A percentile compares a stretch with the other conserved stretches of the same genome.
Conservation (phyloP, 2,113 vertebrate species). For the Ursus arctos region DNA sequence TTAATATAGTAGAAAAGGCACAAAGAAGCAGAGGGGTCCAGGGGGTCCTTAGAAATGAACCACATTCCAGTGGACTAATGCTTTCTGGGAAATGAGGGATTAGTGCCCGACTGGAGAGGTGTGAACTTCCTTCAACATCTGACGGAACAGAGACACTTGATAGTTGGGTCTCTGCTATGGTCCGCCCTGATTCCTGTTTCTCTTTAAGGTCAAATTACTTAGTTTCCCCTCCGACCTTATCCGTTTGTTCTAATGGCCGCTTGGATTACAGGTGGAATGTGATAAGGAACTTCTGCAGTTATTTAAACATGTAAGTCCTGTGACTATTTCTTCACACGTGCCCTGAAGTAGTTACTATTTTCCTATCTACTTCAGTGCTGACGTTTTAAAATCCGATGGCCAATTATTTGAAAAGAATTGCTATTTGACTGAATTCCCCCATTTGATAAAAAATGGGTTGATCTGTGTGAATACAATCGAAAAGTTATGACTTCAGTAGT, state of each 20-base stretch:
- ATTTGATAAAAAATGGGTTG: slow-evolving; percentile 50
- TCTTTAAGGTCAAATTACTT: slow-evolving; percentile 13
- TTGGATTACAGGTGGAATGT: neutral
- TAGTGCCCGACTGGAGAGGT: neutral
- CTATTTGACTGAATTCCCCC: neutral
- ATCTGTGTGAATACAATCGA: slow-evolving; percentile 23
- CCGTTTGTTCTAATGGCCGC: neutral
- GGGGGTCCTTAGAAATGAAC: neutral
- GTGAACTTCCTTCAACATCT: neutral
- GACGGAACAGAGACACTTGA: slow-evolving; percentile 1
- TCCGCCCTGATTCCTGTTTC: neutral
- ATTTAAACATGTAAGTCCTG: neutral
- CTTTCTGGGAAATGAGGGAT: slow-evolving; percentile 28
- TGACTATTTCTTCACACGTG: neutral
- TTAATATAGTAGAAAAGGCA: slow-evolving; percentile 36
- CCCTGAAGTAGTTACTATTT: neutral
- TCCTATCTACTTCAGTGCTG: neutral
- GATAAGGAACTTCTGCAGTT: neutral
- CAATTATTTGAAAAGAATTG: slow-evolving; percentile 62
- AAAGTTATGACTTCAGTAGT: slow-evolving; percentile 8
- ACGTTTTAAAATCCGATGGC: slow-evolving; percentile 63
- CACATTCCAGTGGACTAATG: neutral
- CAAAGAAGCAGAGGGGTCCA: neutral
- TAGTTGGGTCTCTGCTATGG: neutral
- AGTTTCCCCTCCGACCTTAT: neutral